A percentile compares a stretch with the other conserved stretches of the same genome.
Evolutionary conservation across 2,888 invertebrate genomes (phyloP).

Genomic region (Lasioglossum villosulum): DNA sequence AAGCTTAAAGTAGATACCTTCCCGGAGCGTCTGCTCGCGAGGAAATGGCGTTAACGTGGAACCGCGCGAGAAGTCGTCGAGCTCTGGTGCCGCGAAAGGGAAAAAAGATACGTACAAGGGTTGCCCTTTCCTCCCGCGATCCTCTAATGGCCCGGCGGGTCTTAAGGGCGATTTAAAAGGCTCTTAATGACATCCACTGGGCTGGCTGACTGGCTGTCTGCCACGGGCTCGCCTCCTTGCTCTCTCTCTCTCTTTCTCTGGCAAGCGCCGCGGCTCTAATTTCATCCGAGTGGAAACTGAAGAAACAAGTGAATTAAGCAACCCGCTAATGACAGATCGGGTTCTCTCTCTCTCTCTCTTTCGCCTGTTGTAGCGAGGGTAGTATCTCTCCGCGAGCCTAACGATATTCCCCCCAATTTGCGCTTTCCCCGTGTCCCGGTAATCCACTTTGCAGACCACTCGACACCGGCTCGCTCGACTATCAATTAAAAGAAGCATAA

Average conservation of each 20-base stretch:
- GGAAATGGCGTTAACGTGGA: slow-evolving; percentile 75
- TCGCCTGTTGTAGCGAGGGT: slow-evolving; percentile 22
- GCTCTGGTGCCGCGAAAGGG: slow-evolving; percentile 54
- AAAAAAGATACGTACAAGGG: slow-evolving; percentile 79
- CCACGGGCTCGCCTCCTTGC: slow-evolving; percentile 46
- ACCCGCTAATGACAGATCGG: slow-evolving; percentile 81
- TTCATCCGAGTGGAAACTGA: slow-evolving; percentile 83
- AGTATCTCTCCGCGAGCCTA: slow-evolving; percentile 45
- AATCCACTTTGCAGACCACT: slow-evolving; percentile 62
- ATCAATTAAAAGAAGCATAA: slow-evolving; percentile 46
- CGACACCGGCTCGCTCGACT: slow-evolving; percentile 31
- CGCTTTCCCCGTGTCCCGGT: slow-evolving; percentile 58
- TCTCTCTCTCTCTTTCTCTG: slow-evolving; percentile 34
- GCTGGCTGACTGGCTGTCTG: slow-evolving; percentile 54
- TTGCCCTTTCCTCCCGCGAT: slow-evolving; percentile 79
- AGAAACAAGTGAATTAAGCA: slow-evolving; percentile 84
- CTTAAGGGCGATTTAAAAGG: slow-evolving; percentile 84
- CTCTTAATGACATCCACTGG: slow-evolving; percentile 83
- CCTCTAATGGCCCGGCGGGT: slow-evolving; percentile 81
- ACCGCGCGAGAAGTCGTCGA: slow-evolving; percentile 49
- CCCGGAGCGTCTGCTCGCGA: slow-evolving; percentile 55
- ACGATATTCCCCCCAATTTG: slow-evolving; percentile 69
- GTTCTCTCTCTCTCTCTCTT: slow-evolving; percentile 64
- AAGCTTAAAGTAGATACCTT: slow-evolving; percentile 76
- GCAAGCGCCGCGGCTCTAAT: slow-evolving; percentile 75